Percentiles rank a stretch among this genome's conserved stretches.
These are phyloP conservation scores for Discoglossus pictus DNA, from an alignment of 2,797 vertebrate species.

Conservation along the genomic window DNA sequence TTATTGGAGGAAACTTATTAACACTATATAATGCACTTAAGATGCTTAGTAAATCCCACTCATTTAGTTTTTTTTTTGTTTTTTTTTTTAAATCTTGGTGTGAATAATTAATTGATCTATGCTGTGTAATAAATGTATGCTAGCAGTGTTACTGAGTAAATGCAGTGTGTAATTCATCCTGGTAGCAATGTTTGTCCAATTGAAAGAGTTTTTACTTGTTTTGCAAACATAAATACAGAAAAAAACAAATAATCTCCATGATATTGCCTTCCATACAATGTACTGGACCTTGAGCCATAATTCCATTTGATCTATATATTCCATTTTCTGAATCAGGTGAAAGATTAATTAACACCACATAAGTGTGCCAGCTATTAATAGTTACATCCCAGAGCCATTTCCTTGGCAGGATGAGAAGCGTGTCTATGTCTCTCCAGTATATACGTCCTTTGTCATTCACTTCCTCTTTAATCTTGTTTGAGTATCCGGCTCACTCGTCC, in stretches of 20 bases:
- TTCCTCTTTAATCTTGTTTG: constrained; percentile 95
- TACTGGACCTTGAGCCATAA: constrained; percentile 9
- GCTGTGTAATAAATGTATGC: no score
- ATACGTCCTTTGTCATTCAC: constrained; percentile 77
- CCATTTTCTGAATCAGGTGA: constrained; percentile 54
- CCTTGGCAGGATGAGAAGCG: constrained; percentile 57
- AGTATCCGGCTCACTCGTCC: constrained; percentile 93
- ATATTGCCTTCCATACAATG: not conserved
- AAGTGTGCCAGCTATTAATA: constrained; percentile 67
- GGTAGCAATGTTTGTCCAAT: constrained; percentile 28
- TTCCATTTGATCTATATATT: constrained; percentile 16
- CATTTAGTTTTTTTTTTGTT: no score
- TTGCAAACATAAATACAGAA: no score
- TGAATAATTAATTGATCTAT: no score
- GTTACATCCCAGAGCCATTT: constrained; percentile 65
- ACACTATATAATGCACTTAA: no score
- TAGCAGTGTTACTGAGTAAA: constrained; percentile 6
- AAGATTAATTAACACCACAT: constrained; percentile 64
- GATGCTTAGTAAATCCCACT: no score
- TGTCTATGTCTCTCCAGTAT: constrained; percentile 67
- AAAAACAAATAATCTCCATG: not conserved
- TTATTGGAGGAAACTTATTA: no score
- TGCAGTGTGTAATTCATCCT: constrained; percentile 34
- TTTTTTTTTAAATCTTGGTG: no score
- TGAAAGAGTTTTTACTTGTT: constrained; percentile 25